A percentile compares a stretch with the other conserved stretches of the same genome.
These are phyloP conservation scores for Archocentrus centrarchus DNA, from an alignment of 2,113 vertebrate species.

Conservation along the genomic window DNA sequence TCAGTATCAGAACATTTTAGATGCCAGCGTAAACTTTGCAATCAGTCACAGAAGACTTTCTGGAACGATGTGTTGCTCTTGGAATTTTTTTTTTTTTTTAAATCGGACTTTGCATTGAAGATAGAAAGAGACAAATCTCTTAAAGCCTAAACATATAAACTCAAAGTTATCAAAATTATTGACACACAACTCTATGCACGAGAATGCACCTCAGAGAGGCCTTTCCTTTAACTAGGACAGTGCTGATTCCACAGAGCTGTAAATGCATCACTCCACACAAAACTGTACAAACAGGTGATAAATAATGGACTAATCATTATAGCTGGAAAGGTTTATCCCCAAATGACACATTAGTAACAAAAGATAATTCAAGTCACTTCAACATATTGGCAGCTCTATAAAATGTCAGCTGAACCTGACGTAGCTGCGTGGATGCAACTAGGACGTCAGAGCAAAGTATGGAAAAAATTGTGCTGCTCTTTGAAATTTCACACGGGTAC, in stretches of 20 bases:
- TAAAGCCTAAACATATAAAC: not conserved
- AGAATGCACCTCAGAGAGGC: not conserved
- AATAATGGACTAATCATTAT: too few relatives aligned
- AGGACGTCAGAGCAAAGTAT: too few relatives aligned
- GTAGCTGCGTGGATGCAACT: too few relatives aligned
- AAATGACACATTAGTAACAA: too few relatives aligned
- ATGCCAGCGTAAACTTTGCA: not conserved
- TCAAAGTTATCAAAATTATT: not conserved
- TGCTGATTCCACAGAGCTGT: not conserved
- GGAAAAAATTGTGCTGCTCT: too few relatives aligned
- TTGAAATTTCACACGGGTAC: too few relatives aligned
- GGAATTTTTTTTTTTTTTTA: not conserved
- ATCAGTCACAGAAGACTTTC: not conserved
- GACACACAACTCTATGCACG: not conserved
- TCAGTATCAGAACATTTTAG: too few relatives aligned
- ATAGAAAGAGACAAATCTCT: not conserved
- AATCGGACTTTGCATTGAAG: not conserved
- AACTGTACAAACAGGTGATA: too few relatives aligned
- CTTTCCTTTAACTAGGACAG: not conserved
- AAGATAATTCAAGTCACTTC: too few relatives aligned
- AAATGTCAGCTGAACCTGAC: too few relatives aligned
- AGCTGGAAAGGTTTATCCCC: too few relatives aligned
- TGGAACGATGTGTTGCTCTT: not conserved
- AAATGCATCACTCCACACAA: not conserved
- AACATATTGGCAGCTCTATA: too few relatives aligned